These are phyloP conservation scores for pig (Sus scrofa) DNA, from an alignment of 2,113 vertebrate species.

Conservation along the genomic window DNA sequence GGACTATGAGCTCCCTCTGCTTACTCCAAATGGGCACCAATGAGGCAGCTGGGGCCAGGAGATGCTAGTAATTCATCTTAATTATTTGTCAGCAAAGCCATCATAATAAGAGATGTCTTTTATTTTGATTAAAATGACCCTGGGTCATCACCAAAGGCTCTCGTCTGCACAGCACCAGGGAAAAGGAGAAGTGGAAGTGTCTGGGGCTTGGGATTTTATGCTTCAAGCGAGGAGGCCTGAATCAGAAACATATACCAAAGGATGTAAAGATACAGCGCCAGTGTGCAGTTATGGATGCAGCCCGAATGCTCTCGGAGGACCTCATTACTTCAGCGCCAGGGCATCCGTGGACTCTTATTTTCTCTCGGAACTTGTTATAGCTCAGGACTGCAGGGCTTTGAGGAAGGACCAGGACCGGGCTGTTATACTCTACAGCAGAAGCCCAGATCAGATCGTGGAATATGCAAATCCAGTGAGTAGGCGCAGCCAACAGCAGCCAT, in stretches of 20 bases:
- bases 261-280: constrained; percentile 25
- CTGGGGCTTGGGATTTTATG: constrained; percentile 81
- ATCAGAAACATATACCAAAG: constrained; percentile 40
- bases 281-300: constrained; percentile 41
- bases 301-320: constrained; percentile 62
- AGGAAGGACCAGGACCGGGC: neutral
- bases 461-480: neutral
- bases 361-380: constrained; percentile 39
- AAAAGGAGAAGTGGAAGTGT: constrained; percentile 79
- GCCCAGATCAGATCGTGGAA: neutral
- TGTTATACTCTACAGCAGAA: neutral
- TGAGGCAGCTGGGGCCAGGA: constrained; percentile 81
- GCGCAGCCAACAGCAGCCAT: neutral
- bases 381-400: neutral
- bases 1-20: constrained; percentile 77
- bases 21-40: constrained; percentile 82
- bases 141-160: constrained; percentile 76
- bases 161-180: constrained; percentile 81
- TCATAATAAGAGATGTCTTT: constrained; percentile 87
- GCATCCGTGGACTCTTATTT: constrained; percentile 48
- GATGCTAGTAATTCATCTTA: constrained; percentile 87
- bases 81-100: constrained; percentile 89
- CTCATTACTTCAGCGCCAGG: constrained; percentile 15
- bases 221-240: constrained; percentile 61
- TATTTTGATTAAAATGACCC: constrained; percentile 89